Evolutionary conservation across 2,888 invertebrate genomes (phyloP).

Genomic region (Euspilapteryx auroguttella): DNA sequence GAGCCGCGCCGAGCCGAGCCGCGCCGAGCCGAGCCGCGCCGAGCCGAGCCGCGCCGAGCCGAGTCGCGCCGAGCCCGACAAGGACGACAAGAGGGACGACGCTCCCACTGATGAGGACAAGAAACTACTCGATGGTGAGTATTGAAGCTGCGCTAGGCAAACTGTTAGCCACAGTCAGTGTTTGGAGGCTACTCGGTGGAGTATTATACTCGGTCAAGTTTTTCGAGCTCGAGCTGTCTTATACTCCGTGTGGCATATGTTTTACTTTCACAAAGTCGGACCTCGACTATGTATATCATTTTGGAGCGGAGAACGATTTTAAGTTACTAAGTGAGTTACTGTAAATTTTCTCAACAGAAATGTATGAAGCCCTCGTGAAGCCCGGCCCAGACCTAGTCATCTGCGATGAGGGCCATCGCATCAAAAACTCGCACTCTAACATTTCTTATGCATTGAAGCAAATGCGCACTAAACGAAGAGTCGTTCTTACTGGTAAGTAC

Average conservation of each 20-base stretch:
- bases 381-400: slow-evolving; percentile 94
- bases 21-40: slow-evolving; percentile 31
- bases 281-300: no score
- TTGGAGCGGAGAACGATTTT: no score
- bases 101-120: slow-evolving; percentile 62
- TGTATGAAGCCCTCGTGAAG: slow-evolving; percentile 81
- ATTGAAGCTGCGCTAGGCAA: no score
- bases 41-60: slow-evolving; percentile 36
- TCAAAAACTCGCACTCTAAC: slow-evolving; percentile 97
- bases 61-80: slow-evolving; percentile 47
- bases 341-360: no score
- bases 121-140: slow-evolving; percentile 71
- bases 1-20: slow-evolving; percentile 38
- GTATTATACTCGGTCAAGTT: no score
- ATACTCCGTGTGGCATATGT: no score
- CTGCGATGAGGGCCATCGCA: slow-evolving; percentile 96
- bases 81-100: slow-evolving; percentile 61
- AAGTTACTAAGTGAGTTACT: no score
- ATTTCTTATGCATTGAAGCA: slow-evolving; percentile 94
- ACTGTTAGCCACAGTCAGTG: no score
- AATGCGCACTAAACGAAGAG: slow-evolving; percentile 89
- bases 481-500: slow-evolving; percentile 83
- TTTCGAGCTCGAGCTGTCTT: no score
- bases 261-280: no score
- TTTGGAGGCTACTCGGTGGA: no score